These are phyloP conservation scores for Otocyon megalotis DNA, from an alignment of 2,113 vertebrate species.

Conservation along the genomic window DNA sequence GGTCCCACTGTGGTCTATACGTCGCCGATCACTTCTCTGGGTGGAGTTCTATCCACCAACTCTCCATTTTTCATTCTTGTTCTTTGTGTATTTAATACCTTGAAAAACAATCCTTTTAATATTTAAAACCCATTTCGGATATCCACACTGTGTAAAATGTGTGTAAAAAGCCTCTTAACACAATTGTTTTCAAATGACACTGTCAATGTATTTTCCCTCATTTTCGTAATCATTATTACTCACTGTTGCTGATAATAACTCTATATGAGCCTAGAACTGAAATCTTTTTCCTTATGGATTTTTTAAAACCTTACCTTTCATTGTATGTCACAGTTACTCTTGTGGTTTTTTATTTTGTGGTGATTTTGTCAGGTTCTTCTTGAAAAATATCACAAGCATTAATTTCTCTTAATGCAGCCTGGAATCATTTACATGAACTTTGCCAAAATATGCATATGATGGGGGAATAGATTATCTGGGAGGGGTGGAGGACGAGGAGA, in stretches of 20 bases:
- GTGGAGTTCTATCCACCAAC: background rate
- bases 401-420: slow-evolving; percentile 55
- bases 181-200: slow-evolving; percentile 78
- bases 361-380: slow-evolving; percentile 56
- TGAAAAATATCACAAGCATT: slow-evolving; percentile 48
- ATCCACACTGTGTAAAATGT: slow-evolving; percentile 67
- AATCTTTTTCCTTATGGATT: slow-evolving; percentile 68
- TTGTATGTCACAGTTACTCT: background rate
- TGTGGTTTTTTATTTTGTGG: slow-evolving; percentile 1
- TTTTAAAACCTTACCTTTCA: slow-evolving; percentile 66
- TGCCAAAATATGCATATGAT: background rate
- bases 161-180: slow-evolving; percentile 81
- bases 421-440: slow-evolving; percentile 54
- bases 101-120: slow-evolving; percentile 77
- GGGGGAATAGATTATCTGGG: background rate
- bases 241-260: slow-evolving; percentile 69
- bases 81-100: slow-evolving; percentile 72
- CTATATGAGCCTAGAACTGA: slow-evolving; percentile 59
- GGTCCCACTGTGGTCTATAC: rapidly evolving
- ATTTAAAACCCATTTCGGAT: slow-evolving; percentile 71
- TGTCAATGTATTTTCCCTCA: slow-evolving; percentile 76
- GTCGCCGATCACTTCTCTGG: background rate
- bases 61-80: slow-evolving; percentile 54
- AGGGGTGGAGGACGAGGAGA: background rate
- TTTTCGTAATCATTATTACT: slow-evolving; percentile 80